Base-by-base conservation (phyloP, 23 tunicate genomes). In the Oikopleura vanhoeffeni region DNA sequence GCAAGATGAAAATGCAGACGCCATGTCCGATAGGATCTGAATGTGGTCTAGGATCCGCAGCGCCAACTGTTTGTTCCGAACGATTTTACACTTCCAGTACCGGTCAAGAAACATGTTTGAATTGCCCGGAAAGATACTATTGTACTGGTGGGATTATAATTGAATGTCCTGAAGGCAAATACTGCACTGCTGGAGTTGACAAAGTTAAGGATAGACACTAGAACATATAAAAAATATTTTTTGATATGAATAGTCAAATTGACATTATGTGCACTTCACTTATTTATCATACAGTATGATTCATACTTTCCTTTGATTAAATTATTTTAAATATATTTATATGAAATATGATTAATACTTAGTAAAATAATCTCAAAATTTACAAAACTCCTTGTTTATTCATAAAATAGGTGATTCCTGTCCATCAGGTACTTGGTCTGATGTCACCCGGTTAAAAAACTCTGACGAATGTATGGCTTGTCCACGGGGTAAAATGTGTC, bases 371-470 rank as follows among this genome's bases (percentile, higher is more conserved):
- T n/a, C n/a, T n/a, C n/a, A n/a, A n/a, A n/a, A n/a, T n/a, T n/a
- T n/a, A n/a, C n/a, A n/a, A n/a, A n/a, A n/a, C n/a, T n/a, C n/a
- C n/a, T n/a, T n/a, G n/a, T n/a, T n/a, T n/a, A n/a, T n/a, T n/a
- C n/a, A n/a, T n/a, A n/a, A 8, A 49, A 8, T 18, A 8, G 60
- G 60, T 49, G 60, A 8, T 8, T 8, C 8, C 8, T 93, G 98
- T 41, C 98, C 98, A 0, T 91, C 98, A 41, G 98, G 98, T 30
- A 86, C 94, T 1, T 93, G 97, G 86, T 90, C 98, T 13, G 90
- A 93, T 85, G 83, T 83, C 41, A 88, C 94, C 30, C 88, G 90
- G 85, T 84, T 93, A 40, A 94, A 94, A 0, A 83, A 84, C 82
- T 40, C 40, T 34, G 88, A 86, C 41, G 98, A 93, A 83, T 93